Evolutionary conservation across 2,797 vertebrate genomes (phyloP).

Genomic region (Anas capensis): DNA sequence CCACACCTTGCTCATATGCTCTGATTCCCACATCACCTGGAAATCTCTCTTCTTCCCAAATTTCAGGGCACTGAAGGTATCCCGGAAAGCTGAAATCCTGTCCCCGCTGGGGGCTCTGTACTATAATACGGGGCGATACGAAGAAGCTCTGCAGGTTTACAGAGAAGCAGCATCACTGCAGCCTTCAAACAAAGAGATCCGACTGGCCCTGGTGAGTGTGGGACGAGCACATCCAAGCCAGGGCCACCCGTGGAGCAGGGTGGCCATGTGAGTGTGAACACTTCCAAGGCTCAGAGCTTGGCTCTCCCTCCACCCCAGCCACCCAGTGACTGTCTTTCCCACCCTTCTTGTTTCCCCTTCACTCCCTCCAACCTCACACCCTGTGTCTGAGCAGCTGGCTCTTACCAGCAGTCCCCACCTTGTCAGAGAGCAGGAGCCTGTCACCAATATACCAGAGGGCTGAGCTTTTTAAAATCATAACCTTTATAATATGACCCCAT

Average conservation of each 20-base stretch:
- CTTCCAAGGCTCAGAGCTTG: not conserved
- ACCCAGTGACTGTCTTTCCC: not conserved
- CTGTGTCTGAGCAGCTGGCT: not conserved
- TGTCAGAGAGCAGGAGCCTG: not conserved
- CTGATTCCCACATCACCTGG: not conserved
- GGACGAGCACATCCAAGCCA: accelerated
- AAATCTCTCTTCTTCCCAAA: not conserved
- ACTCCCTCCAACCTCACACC: not conserved
- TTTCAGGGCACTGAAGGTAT: constrained; percentile 89
- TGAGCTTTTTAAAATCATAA: not conserved
- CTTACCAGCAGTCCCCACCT: not conserved
- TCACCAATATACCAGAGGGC: not conserved
- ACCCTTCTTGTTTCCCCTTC: not conserved
- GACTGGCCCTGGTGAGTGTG: constrained; percentile 89
- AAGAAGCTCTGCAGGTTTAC: constrained; percentile 92
- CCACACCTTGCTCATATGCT: accelerated
- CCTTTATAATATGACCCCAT: not conserved
- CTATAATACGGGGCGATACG: constrained; percentile 93
- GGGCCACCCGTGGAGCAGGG: not conserved
- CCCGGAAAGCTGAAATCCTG: constrained; percentile 89
- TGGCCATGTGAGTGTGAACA: too few species aligned
- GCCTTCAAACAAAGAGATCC: constrained; percentile 87
- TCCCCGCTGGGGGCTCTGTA: constrained; percentile 93
- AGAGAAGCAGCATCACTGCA: constrained; percentile 86
- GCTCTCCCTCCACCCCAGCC: accelerated